A percentile compares a stretch with the other conserved stretches of the same genome.
Evolutionary conservation across 2,113 vertebrate genomes (phyloP).

Genomic region (Oxyura jamaicensis): DNA sequence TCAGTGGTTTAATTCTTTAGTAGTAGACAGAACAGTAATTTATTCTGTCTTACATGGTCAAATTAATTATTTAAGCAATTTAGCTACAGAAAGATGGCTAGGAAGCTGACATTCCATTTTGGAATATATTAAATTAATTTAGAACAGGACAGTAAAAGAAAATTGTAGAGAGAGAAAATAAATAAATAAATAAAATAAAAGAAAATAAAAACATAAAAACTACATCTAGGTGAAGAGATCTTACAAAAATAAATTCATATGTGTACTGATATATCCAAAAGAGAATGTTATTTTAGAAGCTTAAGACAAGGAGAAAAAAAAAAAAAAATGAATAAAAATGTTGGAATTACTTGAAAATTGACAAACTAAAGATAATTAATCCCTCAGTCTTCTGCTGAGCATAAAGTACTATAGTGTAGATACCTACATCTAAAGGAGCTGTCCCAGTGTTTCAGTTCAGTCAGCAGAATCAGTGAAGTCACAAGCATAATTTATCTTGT

Average conservation of each 20-base stretch:
- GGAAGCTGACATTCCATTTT: background rate
- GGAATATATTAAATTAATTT: background rate
- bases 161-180: accelerated
- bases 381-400: background rate
- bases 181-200: background rate
- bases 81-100: background rate
- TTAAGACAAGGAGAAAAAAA: background rate
- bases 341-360: background rate
- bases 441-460: background rate
- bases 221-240: background rate
- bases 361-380: background rate
- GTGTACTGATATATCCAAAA: background rate
- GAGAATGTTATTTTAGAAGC: accelerated
- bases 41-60: background rate
- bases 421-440: background rate
- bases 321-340: background rate
- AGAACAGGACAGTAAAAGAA: background rate
- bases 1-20: background rate
- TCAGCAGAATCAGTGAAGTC: background rate
- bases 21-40: background rate
- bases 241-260: accelerated
- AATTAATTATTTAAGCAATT: background rate
- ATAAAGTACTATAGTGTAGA: background rate
- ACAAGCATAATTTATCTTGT: background rate
- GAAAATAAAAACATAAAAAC: background rate